Evolutionary conservation across 1,140 invertebrate genomes (phyloP), one percentile per base, ranked within the genome.

Genomic region (Coenobita brevimanus): DNA sequence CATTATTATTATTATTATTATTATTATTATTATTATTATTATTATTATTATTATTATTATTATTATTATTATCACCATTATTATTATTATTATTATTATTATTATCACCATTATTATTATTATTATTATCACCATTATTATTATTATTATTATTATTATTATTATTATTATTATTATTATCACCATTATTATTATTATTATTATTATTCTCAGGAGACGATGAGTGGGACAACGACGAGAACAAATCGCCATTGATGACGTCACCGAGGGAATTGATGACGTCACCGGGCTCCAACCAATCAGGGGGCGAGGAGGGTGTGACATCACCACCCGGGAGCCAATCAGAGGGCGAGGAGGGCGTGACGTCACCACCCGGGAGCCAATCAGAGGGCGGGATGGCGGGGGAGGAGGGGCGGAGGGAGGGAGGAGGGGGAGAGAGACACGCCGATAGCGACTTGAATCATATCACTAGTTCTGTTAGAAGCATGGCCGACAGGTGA

Each of bases 281-380:
- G 60, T 86, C 84, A 36, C 75, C 84, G 21, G 73, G 67, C 38
- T 86, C 84, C 27, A 76, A 87, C 84, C 84, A 87, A 71, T 87
- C 84, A 21, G 76, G 62, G 8, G 43, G 76, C 30, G 76, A 62
- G 62, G 84, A 87, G 30, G 76, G 84, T 46, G 64, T 69, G 2
- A 81, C 84, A 64, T 87, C 84, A 87, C 54, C 84, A 4, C 76
- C 76, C 17, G 78, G 75, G 24, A 76, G 80, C 84, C 84, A 87
- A 71, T 87, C 84, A 21, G 76, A 60, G 8, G 43, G 76, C 30
- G 76, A 62, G 62, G 84, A 87, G 30, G 76, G 84, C 64, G 64
- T 69, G n/a, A 24, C 50, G 43, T 71, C 6, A 17, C 46, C 46
- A 50, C 46, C 46, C 46, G 46, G 75, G 27, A 80, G 41, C 76